A percentile compares a stretch with the other conserved stretches of the same genome.
phyloP scores from a whole-genome alignment of 64 coral and sea anemone species.

The Anthopleura sola region DNA sequence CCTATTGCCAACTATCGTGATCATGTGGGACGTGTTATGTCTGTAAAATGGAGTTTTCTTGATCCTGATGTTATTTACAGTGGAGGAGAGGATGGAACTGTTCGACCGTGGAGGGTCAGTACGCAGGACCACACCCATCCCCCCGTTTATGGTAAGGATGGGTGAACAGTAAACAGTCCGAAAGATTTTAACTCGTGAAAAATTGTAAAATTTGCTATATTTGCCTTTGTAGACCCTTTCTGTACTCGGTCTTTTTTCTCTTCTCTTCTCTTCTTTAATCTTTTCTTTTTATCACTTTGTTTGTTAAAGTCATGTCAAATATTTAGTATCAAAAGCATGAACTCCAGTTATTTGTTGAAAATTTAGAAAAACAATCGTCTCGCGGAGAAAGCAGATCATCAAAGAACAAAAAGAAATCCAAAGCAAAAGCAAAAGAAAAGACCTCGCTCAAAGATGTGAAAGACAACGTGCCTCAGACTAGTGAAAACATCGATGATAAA shows the following conservation, averaged over 20 bases:
- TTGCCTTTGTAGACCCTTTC: too few species aligned
- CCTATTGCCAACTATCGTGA: slow-evolving; percentile 81
- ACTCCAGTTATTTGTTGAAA: not conserved
- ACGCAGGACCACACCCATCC: slow-evolving; percentile 58
- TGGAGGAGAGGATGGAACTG: slow-evolving; percentile 90
- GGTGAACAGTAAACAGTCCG: too few species aligned
- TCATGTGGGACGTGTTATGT: slow-evolving; percentile 83
- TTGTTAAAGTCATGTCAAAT: too few species aligned
- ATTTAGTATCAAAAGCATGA: too few species aligned
- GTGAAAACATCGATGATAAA: not conserved
- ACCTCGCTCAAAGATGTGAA: not conserved
- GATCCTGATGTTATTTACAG: slow-evolving; percentile 91
- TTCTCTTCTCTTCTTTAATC: too few species aligned
- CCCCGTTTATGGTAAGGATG: slow-evolving; percentile 41
- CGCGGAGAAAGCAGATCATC: slow-evolving; percentile 27
- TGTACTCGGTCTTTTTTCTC: too few species aligned
- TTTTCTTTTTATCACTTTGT: too few species aligned
- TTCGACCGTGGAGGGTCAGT: slow-evolving; percentile 85
- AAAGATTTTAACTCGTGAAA: too few species aligned
- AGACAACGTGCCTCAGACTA: not conserved
- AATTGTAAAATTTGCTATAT: too few species aligned
- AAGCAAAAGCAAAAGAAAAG: slow-evolving; percentile 35
- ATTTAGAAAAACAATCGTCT: not conserved
- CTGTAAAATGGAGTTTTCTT: slow-evolving; percentile 89
- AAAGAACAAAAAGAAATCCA: slow-evolving; percentile 44